Percentiles rank a stretch among this genome's conserved stretches.
These are phyloP conservation scores for Acronicta aceris DNA, from an alignment of 2,888 invertebrate genomes.

Conservation along the genomic window DNA sequence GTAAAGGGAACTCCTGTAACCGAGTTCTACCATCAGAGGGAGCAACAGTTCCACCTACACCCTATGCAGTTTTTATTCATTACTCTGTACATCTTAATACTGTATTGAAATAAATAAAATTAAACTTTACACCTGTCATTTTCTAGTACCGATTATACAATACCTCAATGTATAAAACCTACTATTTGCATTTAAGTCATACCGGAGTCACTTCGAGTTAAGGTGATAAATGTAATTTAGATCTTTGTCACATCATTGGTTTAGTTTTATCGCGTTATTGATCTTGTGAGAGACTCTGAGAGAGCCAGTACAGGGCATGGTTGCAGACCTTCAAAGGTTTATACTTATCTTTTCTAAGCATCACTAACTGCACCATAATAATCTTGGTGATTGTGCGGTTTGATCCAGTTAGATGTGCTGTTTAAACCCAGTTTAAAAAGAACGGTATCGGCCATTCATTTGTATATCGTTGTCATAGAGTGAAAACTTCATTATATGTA, in stretches of 20 bases:
- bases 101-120: no score
- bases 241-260: constrained; percentile 26
- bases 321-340: constrained; percentile 10
- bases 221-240: constrained; percentile 6
- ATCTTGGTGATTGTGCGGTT: neutral
- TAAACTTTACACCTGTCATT: no score
- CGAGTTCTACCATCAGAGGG: no score
- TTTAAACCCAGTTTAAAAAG: neutral
- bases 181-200: constrained; percentile 37
- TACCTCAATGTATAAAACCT: constrained; percentile 10
- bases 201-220: constrained; percentile 14
- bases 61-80: no score
- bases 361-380: constrained; percentile 15
- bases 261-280: constrained; percentile 16
- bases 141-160: neutral
- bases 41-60: no score
- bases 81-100: no score
- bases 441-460: no score
- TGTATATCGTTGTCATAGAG: no score
- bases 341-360: constrained; percentile 9
- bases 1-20: no score
- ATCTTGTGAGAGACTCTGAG: constrained; percentile 25
- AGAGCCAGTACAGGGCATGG: constrained; percentile 1
- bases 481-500: no score
- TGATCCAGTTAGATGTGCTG: neutral